These are phyloP conservation scores for Cyprinus carpio DNA, from an alignment of 2,113 vertebrate genomes.

Conservation along the genomic window DNA sequence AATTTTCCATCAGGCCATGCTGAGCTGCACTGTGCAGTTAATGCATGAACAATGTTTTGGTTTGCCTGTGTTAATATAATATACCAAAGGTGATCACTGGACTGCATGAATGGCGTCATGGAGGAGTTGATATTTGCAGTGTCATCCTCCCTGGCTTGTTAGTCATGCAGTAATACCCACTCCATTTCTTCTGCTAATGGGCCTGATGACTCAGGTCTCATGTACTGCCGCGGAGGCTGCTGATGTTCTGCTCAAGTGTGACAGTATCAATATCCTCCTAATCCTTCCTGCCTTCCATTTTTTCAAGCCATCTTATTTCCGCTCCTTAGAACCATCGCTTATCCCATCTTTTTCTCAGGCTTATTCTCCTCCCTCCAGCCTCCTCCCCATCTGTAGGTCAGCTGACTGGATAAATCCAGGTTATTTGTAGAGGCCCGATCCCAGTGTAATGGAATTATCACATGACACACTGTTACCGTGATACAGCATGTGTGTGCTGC, in stretches of 20 bases:
- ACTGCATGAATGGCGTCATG: constrained; percentile 10
- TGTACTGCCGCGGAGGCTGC: neutral
- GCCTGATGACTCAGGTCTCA: constrained; percentile 39
- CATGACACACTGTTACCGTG: constrained; percentile 28
- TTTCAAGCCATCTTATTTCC: constrained; percentile 36
- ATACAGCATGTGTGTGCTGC: constrained; percentile 37
- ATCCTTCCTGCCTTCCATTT: constrained; percentile 30
- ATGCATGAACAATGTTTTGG: constrained; percentile 3
- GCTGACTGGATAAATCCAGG: constrained; percentile 34
- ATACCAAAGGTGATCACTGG: neutral
- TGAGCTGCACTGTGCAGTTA: neutral
- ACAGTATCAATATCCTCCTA: neutral
- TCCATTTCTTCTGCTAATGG: neutral
- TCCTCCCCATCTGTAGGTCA: constrained; percentile 17
- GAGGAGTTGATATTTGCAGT: constrained; percentile 28
- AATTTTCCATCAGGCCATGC: neutral
- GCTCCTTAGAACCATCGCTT: neutral
- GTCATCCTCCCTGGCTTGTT: constrained; percentile 18
- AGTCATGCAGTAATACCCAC: constrained; percentile 10
- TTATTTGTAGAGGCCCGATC: constrained; percentile 48
- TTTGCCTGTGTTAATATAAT: neutral
- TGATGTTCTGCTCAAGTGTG: constrained; percentile 17
- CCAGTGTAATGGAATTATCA: constrained; percentile 43
- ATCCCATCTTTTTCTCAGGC: neutral
- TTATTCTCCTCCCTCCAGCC: neutral